phyloP scores from a whole-genome alignment of 2,888 invertebrate species.

The Drosophila neonasuta region DNA sequence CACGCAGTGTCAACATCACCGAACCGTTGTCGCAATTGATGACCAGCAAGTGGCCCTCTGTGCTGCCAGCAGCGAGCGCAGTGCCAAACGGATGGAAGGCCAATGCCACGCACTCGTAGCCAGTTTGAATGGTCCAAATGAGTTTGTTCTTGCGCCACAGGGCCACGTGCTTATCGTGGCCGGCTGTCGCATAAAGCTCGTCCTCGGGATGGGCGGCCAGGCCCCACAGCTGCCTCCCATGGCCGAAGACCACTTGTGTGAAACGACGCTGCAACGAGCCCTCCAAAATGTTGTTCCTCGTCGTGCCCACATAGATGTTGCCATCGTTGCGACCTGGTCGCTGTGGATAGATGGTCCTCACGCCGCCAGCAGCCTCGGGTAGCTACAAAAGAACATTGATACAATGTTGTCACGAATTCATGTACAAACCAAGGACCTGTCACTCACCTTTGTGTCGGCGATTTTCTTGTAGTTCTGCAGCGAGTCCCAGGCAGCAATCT shows the following conservation, averaged over 20 bases:
- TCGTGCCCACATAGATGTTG: slow-evolving; percentile 95
- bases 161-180: slow-evolving; percentile 94
- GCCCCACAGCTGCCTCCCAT: slow-evolving; percentile 93
- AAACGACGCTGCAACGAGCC: slow-evolving; percentile 95
- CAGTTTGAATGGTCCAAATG: slow-evolving; percentile 93
- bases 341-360: slow-evolving; percentile 94
- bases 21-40: slow-evolving; percentile 93
- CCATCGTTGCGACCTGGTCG: slow-evolving; percentile 94
- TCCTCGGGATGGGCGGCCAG: slow-evolving; percentile 94
- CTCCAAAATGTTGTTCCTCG: slow-evolving; percentile 93
- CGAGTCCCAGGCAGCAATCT: slow-evolving; percentile 96
- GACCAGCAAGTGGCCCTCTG: slow-evolving; percentile 93
- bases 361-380: slow-evolving; percentile 93
- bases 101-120: slow-evolving; percentile 93
- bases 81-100: slow-evolving; percentile 94
- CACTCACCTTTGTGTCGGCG: slow-evolving; percentile 90
- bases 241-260: slow-evolving; percentile 93
- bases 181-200: slow-evolving; percentile 95
- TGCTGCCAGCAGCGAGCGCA: slow-evolving; percentile 93
- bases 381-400: slow-evolving; percentile 83
- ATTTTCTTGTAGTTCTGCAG: slow-evolving; percentile 94
- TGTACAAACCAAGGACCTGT: background rate
- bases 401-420: background rate
- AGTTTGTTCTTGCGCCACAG: slow-evolving; percentile 95
- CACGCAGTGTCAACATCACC: slow-evolving; percentile 91